phyloP scores from a whole-genome alignment of 2,797 vertebrate species.

The Ctenochaetus hawaiiensis region DNA sequence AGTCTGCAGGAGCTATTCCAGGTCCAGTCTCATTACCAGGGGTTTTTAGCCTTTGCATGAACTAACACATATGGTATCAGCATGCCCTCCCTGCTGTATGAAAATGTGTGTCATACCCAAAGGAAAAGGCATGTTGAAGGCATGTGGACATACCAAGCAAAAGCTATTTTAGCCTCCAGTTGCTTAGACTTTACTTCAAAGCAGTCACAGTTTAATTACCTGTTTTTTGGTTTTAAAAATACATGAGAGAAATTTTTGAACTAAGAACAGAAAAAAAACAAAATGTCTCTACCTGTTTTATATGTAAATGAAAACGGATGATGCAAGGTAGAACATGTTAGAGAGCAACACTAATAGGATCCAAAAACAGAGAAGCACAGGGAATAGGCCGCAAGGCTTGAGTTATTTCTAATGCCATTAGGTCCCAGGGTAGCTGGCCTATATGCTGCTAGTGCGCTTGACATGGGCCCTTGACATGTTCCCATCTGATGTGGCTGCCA shows the following conservation, averaged over 20 bases:
- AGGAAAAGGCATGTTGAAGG: constrained; percentile 18
- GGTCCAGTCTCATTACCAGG: constrained; percentile 47
- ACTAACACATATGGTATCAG: constrained; percentile 45
- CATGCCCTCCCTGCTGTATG: constrained; percentile 22
- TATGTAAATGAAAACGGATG: constrained; percentile 33
- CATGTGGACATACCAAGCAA: background rate
- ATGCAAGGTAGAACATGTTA: constrained; percentile 28
- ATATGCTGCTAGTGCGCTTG: constrained; percentile 66
- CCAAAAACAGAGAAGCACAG: constrained; percentile 48
- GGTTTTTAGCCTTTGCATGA: constrained; percentile 52
- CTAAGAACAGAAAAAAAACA: constrained; percentile 8
- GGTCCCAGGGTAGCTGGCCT: constrained; percentile 72
- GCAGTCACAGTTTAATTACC: constrained; percentile 3
- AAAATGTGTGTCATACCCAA: constrained; percentile 19
- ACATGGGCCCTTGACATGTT: constrained; percentile 60
- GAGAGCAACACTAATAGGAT: constrained; percentile 46
- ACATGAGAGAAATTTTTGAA: constrained; percentile 10
- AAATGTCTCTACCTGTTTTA: background rate
- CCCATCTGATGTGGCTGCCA: constrained; percentile 45
- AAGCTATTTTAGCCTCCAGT: constrained; percentile 13
- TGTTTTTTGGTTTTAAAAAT: constrained; percentile 22
- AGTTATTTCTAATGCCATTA: constrained; percentile 71
- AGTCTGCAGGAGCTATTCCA: constrained; percentile 52
- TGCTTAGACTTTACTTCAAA: constrained; percentile 22
- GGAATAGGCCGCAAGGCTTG: constrained; percentile 46